Evolutionary conservation across 2,888 invertebrate species (phyloP), one percentile per base, ranked within the genome.

Genomic region (Rotaria macrura): DNA sequence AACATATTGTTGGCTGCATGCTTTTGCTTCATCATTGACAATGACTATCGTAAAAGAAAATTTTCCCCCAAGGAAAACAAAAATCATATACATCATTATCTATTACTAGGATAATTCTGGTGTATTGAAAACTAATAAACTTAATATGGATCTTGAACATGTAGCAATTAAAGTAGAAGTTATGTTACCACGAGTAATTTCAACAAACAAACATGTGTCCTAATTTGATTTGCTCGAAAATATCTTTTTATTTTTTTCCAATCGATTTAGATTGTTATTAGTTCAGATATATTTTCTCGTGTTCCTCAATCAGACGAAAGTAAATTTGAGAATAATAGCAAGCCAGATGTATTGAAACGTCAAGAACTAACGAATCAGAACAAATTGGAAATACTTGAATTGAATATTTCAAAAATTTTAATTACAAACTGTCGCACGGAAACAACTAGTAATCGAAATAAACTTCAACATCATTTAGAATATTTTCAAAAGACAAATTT

Each of bases 161-260:
- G 79, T 79, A 25, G 79, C 40, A 4, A 79, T 79, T 43, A 79
- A 43, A 43, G 2, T 79, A 14, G 79, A 79, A 12, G 79, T 43
- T 79, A 79, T 79, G 79, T 43, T 79, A 79, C 79, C 79, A 43
- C 23, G 79, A 79, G 79, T 79, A 65, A 25, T n/a, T n/a, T n/a
- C n/a, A n/a, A n/a, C n/a, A n/a, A 65, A 1, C 4, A 79, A 40
- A 25, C 2, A 43, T 38, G 25, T 43, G 3, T 25, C n/a, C 25
- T 12, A 10, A 3, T 79, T 72, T 23, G 4, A 3, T 79, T 72
- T 38, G 38, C 23, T 6, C 2, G 6, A 52, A 52, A 23, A 23
- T 23, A 6, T 52, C 17, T 49, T 17, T 49, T 49, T 49, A 3
- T 14, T 23, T 72, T 29, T 38, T 72, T 23, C 23, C 6, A 23